Percentiles rank a stretch among this genome's conserved stretches.
These are phyloP conservation scores for Piprites chloris DNA, from an alignment of 2,113 vertebrate genomes.

Conservation along the genomic window DNA sequence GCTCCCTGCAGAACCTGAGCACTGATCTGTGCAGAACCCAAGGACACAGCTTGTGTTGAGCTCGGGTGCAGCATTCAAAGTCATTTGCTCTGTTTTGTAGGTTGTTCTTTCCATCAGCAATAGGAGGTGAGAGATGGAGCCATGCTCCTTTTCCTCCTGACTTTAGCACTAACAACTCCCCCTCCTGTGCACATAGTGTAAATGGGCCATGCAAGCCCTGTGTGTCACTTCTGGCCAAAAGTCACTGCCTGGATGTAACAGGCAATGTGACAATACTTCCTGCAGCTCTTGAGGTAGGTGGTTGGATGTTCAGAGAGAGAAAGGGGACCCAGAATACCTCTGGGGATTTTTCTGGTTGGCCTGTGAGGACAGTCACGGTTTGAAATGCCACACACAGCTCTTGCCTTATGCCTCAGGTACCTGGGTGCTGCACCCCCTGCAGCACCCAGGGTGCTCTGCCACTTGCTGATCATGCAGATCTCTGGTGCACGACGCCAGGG, in stretches of 20 bases:
- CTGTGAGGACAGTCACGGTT: background rate
- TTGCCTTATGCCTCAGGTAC: background rate
- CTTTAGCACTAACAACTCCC: background rate
- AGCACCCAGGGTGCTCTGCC: background rate
- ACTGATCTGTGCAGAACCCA: background rate
- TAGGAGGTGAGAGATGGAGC: background rate
- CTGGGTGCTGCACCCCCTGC: background rate
- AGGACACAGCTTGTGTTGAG: background rate
- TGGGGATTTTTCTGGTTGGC: background rate
- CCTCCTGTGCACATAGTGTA: background rate
- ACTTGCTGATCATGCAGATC: background rate
- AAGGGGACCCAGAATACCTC: background rate
- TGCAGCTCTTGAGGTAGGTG: background rate
- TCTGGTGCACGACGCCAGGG: background rate
- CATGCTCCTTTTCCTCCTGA: background rate
- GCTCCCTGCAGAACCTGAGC: background rate
- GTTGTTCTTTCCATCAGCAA: background rate
- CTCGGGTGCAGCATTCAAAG: background rate
- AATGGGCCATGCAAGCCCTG: fast-evolving
- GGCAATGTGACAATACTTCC: background rate
- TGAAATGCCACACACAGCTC: background rate
- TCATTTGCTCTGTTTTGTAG: background rate
- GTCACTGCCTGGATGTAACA: background rate
- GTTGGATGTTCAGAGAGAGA: background rate
- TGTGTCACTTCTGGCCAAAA: background rate